phyloP scores from a whole-genome alignment of 1,140 invertebrate genomes.

The Lepidurus packardi region DNA sequence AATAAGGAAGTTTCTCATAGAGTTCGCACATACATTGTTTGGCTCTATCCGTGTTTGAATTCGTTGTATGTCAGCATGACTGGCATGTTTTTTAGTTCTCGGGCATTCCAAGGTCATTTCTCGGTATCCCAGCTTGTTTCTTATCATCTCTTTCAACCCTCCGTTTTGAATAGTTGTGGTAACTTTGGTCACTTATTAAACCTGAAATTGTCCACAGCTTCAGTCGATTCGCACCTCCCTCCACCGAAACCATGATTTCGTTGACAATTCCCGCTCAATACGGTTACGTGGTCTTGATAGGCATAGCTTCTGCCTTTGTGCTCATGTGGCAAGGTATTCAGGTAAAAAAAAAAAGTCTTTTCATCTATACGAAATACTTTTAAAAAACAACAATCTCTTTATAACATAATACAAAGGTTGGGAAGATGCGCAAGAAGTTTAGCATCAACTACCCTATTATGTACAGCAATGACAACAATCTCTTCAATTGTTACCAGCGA shows the following conservation, averaged over 20 bases:
- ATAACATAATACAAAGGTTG: conserved; percentile 39
- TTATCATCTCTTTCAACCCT: too few relatives aligned
- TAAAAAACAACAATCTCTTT: neutral
- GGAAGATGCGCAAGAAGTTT: conserved; percentile 41
- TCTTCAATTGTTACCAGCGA: conserved; percentile 49
- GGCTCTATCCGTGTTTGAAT: too few relatives aligned
- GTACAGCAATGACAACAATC: conserved; percentile 45
- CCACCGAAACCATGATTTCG: conserved; percentile 32
- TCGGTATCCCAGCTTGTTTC: neutral
- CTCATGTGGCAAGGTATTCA: conserved; percentile 43
- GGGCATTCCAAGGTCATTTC: neutral
- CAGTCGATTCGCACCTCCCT: conserved; percentile 24
- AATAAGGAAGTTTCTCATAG: too few relatives aligned
- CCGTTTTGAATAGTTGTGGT: too few relatives aligned
- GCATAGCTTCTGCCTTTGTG: conserved; percentile 43
- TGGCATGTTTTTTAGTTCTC: neutral
- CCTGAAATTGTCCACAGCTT: neutral
- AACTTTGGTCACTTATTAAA: neutral
- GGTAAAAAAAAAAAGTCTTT: conserved; percentile 35
- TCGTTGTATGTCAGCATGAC: neutral
- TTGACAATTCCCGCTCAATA: conserved; percentile 41
- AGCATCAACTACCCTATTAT: conserved; percentile 47
- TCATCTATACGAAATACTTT: neutral
- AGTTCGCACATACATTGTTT: too few relatives aligned
- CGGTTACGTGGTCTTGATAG: conserved; percentile 44